Evolutionary conservation across 2,797 vertebrate species (phyloP), one percentile per base, ranked within the genome.

Genomic region (Sphenopsis melanotis): DNA sequence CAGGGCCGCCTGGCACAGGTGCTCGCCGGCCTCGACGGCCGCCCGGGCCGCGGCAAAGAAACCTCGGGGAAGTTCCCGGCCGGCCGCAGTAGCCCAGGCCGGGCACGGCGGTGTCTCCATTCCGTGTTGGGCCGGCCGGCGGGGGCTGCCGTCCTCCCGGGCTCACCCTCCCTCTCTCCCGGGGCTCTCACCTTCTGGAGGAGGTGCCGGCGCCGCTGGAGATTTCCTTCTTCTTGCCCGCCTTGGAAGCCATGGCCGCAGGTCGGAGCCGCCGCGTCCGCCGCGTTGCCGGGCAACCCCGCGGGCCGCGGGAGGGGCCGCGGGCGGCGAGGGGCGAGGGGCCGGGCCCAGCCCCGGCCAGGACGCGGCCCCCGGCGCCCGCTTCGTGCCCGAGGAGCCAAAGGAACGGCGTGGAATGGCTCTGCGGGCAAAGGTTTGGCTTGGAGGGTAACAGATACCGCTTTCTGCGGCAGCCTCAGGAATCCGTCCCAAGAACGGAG

Each of bases 271-370:
- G 29, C 87, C 94, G 90, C 49, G 87, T 92, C 87, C 81, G 1
- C 15, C 39, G 12, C 9, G 97, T 98, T 97, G 96, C 97, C 69
- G 14, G 93, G 97, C 64, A 84, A 97, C 95, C 20, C 55, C 55
- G 55, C 41, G 5, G 44, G 41, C 52, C 52, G 52, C 42, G 42
- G 63, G 16, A 13, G 44, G 36, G 21, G 30, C 44, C 36, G 30
- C 14, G 37, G 30, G 44, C 9, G 30, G 29, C 23, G 7, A 3
- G 8, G 57, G 34, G 29, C 3, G n/a, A 24, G n/a, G 16, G 42
- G 32, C 23, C 12, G 4, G 4, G 19, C 30, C 24, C 37, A 4
- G 44, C 36, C 39, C 22, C 11, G 4, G 36, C 26, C 14, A 4
- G 7, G 34, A 15, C 44, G 1, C 17, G 21, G 7, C 11, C 26